Evolutionary conservation across 2,113 vertebrate genomes (phyloP), one percentile per base, ranked within the genome.

Genomic region (Serranochromis macrocephalus): DNA sequence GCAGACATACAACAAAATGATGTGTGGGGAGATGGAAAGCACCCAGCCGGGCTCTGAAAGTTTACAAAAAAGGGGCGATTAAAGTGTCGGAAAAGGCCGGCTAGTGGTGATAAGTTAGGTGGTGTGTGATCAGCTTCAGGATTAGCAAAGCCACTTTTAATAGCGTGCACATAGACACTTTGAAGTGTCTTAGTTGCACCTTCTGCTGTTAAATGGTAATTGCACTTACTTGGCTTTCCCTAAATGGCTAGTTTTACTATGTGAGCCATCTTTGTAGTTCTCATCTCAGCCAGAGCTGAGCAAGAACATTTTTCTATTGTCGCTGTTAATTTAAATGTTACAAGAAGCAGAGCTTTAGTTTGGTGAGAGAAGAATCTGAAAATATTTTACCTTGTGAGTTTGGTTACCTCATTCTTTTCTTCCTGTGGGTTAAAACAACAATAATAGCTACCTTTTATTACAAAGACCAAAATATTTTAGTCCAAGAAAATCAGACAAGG

Each of bases 31-130:
- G 94, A 96, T 68, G 68, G 87, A 93, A 92, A 89, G 88, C 94
- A 94, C 92, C 93, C 55, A 66, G 87, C 66, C 14, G n/a, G 33
- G 57, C 86, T 82, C 88, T 81, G 14, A 87, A 86, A 84, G 81
- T 92, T 84, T 87, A 91, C 91, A 88, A 91, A 91, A 93, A 92
- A 63, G 51, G 38, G 88, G 89, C 9, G 89, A 95, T 96, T 95
- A 95, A 96, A 91, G 91, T 95, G 95, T 96, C 94, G 75, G 93
- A 93, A 91, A 89, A 88, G 91, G 89, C 73, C 86, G 81, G 80
- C 83, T 49, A 24, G 88, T 73, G 84, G 83, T 96, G 94, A 96
- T 94, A 92, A 95, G 95, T 94, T 92, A 95, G 92, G 95, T 96
- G 95, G 80, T 8, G 33, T 31, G 7, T 38, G 91, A 92, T 89